These are phyloP conservation scores for Clarias magur DNA, from an alignment of 2,113 vertebrate genomes.

Conservation along the genomic window DNA sequence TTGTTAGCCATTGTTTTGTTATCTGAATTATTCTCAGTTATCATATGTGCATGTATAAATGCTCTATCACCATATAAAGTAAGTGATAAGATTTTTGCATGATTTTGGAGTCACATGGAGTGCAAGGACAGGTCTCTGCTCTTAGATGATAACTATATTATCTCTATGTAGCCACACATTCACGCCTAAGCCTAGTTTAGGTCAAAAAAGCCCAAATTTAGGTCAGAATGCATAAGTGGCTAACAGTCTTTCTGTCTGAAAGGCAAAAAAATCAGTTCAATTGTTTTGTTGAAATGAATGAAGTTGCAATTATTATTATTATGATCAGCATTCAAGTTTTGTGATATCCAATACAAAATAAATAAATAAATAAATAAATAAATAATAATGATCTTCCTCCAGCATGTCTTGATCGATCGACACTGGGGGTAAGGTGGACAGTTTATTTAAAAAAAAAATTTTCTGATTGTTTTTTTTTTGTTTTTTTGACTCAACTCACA, in stretches of 20 bases:
- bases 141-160: neutral
- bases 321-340: neutral
- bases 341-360: slow-evolving; percentile 15
- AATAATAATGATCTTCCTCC: too few species aligned
- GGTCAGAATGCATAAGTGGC: neutral
- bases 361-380: too few species aligned
- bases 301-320: neutral
- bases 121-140: too few species aligned
- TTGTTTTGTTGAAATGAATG: neutral
- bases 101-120: neutral
- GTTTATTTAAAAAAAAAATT: too few species aligned
- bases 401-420: neutral
- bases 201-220: neutral
- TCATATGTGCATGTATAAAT: slow-evolving; percentile 5
- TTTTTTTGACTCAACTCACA: neutral
- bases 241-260: neutral
- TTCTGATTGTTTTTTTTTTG: neutral
- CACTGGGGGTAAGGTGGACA: neutral
- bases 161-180: neutral
- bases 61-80: neutral
- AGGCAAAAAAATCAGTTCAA: neutral
- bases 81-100: neutral
- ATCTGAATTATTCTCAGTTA: neutral
- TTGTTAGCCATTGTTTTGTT: slow-evolving; percentile 61
- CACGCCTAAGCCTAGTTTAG: too few species aligned